Evolutionary conservation across 2,797 vertebrate species (phyloP), one percentile per base, ranked within the genome.

Genomic region (Oreochromis mossambicus): DNA sequence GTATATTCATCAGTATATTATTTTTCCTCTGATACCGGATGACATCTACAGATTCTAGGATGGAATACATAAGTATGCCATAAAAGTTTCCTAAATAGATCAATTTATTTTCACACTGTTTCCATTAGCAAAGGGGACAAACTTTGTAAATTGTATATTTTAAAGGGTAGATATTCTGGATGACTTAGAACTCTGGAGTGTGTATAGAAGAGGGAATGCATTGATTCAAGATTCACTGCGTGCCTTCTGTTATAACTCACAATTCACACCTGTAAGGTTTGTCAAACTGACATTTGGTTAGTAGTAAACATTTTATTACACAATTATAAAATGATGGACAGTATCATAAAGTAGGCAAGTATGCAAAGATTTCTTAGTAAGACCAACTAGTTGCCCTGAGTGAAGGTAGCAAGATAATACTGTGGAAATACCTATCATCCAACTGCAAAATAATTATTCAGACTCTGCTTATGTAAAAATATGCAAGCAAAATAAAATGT

Each of bases 1-100:
- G 46, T 84, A 34, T 70, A 88, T 68, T 88, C 81, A 70, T 48
- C 43, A 29, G 46, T 29, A 19, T 73, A 50, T 32, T 50, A 12
- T 73, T 73, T 48, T 11, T 50, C 32, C 82, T 46, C 86, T 88
- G 87, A 89, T 38, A 78, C 82, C 77, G 36, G 19, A 52, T 26
- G 36, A 86, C 63, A 86, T 81, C 51, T 80, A 61, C 24, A 76
- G 77, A 77, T 24, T 86, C 19, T 34, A 48, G 36, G 63, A 85
- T 32, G 38, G 24, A 86, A 80, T 50, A 85, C 52, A 76, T 70
- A 87, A 43, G 21, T 46, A 84, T 51, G 7, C 61, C 51, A 26
- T 46, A 34, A 48, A 48, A 19, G 38, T 70, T 43, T 17, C 55
- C 73, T 80, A 73, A 19, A 5, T 50, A 32, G 32, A 6, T 77